phyloP scores from a whole-genome alignment of 2,113 vertebrate species.

The Motacilla alba region DNA sequence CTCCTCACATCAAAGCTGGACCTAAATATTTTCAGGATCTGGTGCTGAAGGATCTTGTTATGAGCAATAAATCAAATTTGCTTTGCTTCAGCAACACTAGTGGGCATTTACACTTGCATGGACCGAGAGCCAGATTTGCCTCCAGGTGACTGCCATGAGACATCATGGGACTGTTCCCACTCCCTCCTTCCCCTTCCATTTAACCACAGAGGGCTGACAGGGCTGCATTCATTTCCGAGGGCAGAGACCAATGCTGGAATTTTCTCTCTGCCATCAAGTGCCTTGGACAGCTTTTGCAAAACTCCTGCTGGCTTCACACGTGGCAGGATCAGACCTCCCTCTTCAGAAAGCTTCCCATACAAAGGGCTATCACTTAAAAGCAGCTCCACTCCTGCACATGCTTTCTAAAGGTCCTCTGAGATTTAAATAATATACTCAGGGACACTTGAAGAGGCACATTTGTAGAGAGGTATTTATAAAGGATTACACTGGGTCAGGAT shows the following conservation, averaged over 20 bases:
- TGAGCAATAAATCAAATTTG: background rate
- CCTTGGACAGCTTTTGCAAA: background rate
- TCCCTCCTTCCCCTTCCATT: background rate
- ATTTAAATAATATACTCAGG: slow-evolving; percentile 18
- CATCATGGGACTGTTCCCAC: background rate
- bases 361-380: background rate
- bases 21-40: background rate
- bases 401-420: background rate
- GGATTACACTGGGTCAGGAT: background rate
- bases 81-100: background rate
- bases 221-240: background rate
- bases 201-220: background rate
- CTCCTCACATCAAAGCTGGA: background rate
- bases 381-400: background rate
- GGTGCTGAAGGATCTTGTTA: background rate
- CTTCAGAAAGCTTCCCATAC: background rate
- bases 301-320: background rate
- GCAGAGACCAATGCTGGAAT: background rate
- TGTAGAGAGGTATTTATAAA: background rate
- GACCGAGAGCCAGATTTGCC: background rate
- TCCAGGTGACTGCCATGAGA: background rate
- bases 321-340: background rate
- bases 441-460: background rate
- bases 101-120: background rate
- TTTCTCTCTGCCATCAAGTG: background rate